Conservation (phyloP, 1,140 invertebrate species). For the Pachypsylla venusta region DNA sequence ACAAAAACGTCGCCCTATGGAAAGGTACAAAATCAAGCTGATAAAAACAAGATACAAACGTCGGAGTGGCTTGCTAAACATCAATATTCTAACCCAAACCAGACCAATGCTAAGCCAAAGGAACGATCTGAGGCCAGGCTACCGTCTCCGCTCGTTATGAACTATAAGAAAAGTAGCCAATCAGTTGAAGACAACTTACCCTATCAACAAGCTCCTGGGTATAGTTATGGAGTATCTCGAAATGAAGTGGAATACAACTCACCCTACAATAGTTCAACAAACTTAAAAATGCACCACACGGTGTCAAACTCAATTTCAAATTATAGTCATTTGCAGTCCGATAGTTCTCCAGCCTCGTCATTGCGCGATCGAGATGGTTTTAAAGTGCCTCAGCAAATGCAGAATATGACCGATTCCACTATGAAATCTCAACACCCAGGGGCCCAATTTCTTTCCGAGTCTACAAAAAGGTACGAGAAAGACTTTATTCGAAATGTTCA, state of each 20-base stretch:
- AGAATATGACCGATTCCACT: not conserved
- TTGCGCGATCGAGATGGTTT: not conserved
- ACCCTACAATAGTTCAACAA: not conserved
- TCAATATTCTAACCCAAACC: not conserved
- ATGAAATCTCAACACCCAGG: not conserved
- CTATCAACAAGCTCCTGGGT: not conserved
- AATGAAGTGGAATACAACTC: not conserved
- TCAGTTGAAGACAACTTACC: not conserved
- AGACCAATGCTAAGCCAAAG: not conserved
- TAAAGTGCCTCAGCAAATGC: conserved; percentile 3
- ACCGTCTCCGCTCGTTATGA: too few species aligned
- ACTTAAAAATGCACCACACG: too few species aligned
- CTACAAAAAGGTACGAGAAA: not conserved
- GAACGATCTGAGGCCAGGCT: too few species aligned
- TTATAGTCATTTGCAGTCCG: not conserved
- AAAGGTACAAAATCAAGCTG: too few species aligned
- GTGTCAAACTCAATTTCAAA: too few species aligned
- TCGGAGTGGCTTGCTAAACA: not conserved
- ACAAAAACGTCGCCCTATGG: not conserved
- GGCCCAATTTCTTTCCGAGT: not conserved
- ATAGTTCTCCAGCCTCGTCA: too few species aligned
- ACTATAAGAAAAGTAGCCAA: too few species aligned
- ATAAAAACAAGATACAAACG: too few species aligned
- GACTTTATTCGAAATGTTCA: not conserved
- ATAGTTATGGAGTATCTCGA: not conserved